Percentiles rank a stretch among this genome's conserved stretches.
Evolutionary conservation across 2,888 invertebrate species (phyloP).

Genomic region (Amphipoea lucens): DNA sequence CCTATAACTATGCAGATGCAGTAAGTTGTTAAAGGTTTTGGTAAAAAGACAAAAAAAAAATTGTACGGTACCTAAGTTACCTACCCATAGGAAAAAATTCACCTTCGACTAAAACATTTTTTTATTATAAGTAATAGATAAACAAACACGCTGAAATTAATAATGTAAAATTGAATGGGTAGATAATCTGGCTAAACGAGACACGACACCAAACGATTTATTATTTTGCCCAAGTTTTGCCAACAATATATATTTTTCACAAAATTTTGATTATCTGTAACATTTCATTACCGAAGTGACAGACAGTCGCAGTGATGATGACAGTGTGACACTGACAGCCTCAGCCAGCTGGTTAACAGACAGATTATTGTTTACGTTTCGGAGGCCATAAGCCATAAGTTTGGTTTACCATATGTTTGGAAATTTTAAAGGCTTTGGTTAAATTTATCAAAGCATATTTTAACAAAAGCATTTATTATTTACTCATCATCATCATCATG

Average conservation of each 20-base stretch:
- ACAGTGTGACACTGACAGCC: slow-evolving; percentile 17
- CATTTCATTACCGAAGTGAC: neutral
- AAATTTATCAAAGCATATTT: slow-evolving; percentile 1
- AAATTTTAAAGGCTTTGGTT: slow-evolving; percentile 24
- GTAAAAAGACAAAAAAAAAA: neutral
- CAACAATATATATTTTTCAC: neutral
- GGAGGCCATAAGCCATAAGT: neutral
- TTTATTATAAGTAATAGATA: neutral
- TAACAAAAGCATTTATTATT: slow-evolving; percentile 39
- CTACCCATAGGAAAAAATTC: neutral
- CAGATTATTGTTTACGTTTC: slow-evolving; percentile 17
- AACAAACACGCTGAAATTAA: neutral
- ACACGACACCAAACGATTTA: neutral
- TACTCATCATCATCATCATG: slow-evolving; percentile 58
- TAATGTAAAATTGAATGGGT: neutral
- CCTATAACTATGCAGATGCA: too few species aligned
- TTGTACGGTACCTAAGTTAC: too few species aligned
- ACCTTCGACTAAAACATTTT: neutral
- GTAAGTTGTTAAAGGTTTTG: neutral
- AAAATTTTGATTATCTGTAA: neutral
- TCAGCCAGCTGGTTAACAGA: neutral
- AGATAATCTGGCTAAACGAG: neutral
- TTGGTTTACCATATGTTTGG: neutral
- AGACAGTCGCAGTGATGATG: slow-evolving; percentile 14
- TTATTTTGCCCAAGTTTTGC: neutral